A percentile compares a stretch with the other conserved stretches of the same genome.
Evolutionary conservation across 2,888 invertebrate species (phyloP).

Genomic region (Cetonia aurata): DNA sequence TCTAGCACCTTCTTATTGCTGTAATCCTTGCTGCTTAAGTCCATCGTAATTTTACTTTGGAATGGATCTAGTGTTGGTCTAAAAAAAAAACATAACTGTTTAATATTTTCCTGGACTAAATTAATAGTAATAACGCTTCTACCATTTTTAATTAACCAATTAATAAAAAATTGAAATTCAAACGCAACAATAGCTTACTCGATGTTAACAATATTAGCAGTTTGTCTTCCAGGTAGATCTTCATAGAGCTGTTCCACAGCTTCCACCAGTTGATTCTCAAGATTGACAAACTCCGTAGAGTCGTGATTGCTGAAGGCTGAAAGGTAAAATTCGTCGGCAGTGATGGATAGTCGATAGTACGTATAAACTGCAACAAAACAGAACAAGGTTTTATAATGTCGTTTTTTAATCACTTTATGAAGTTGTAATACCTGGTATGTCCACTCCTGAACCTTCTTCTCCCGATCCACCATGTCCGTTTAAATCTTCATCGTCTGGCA

Average conservation of each 20-base stretch:
- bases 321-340: slow-evolving; percentile 74
- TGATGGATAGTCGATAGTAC: slow-evolving; percentile 71
- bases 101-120: no score
- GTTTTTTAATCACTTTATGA: not conserved
- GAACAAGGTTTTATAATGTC: not conserved
- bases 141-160: no score
- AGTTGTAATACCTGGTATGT: slow-evolving; percentile 16
- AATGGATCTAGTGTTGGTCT: slow-evolving; percentile 67
- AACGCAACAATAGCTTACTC: slow-evolving; percentile 71
- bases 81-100: not conserved
- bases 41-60: slow-evolving; percentile 75
- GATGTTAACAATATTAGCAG: slow-evolving; percentile 76
- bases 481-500: slow-evolving; percentile 35
- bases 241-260: slow-evolving; percentile 73
- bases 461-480: slow-evolving; percentile 51
- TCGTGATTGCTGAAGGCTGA: slow-evolving; percentile 72
- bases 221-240: slow-evolving; percentile 70
- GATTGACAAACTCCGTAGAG: slow-evolving; percentile 71
- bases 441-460: slow-evolving; percentile 54
- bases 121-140: no score
- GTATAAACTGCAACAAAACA: slow-evolving; percentile 58
- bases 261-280: slow-evolving; percentile 72
- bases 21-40: slow-evolving; percentile 74
- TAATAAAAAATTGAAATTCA: no score
- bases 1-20: slow-evolving; percentile 69